A percentile compares a stretch with the other conserved stretches of the same genome.
Evolutionary conservation across 2,888 invertebrate genomes (phyloP).

Genomic region (Synanthedon myopaeformis): DNA sequence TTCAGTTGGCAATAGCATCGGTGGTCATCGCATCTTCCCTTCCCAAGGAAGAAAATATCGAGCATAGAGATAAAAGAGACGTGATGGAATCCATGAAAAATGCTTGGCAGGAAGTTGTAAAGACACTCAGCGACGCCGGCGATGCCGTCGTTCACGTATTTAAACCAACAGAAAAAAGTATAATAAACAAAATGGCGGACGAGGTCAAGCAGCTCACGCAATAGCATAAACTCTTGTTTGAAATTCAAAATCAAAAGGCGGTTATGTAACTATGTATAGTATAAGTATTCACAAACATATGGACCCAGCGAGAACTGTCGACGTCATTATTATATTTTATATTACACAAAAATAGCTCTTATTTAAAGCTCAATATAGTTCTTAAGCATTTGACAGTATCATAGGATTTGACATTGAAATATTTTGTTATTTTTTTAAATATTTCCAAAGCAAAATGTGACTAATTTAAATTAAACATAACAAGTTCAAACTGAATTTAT

Average conservation of each 20-base stretch:
- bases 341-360: no score
- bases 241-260: no score
- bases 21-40: constrained; percentile 22
- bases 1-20: neutral
- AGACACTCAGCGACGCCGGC: constrained; percentile 42
- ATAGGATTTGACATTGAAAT: no score
- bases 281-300: no score
- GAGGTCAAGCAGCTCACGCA: constrained; percentile 31
- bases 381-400: no score
- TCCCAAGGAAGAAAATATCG: constrained; percentile 18
- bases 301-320: neutral
- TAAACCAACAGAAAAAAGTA: constrained; percentile 51
- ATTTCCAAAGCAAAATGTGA: no score
- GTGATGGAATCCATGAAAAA: constrained; percentile 52
- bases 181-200: constrained; percentile 43
- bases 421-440: no score
- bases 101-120: constrained; percentile 47
- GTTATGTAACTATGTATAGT: no score
- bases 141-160: constrained; percentile 54
- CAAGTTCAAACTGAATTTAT: no score
- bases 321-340: no score
- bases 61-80: constrained; percentile 33
- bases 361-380: no score
- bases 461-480: no score
- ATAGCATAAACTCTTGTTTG: constrained; percentile 13